phyloP scores from a whole-genome alignment of 2,797 vertebrate species.

The Euphonia xanthogaster region DNA sequence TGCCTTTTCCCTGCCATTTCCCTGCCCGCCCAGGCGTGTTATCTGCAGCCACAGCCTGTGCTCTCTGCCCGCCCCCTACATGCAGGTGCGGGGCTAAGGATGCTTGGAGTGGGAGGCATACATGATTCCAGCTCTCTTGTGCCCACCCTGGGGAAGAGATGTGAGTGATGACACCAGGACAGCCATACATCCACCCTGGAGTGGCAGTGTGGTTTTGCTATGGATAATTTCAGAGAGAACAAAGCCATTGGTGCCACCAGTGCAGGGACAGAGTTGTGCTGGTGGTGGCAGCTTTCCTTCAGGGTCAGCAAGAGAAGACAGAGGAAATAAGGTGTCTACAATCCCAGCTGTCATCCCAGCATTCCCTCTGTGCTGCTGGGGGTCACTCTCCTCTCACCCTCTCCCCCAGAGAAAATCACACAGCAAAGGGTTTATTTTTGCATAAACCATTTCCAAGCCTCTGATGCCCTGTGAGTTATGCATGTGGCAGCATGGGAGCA shows the following conservation, averaged over 20 bases:
- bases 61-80: background rate
- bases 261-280: background rate
- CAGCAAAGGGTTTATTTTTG: background rate
- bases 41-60: background rate
- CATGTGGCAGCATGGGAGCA: background rate
- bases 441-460: background rate
- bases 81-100: fast-evolving
- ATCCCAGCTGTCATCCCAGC: fast-evolving
- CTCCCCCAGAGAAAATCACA: background rate
- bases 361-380: background rate
- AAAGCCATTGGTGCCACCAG: background rate
- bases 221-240: background rate
- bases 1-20: constrained; percentile 62
- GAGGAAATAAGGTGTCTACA: background rate
- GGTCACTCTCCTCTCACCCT: fast-evolving
- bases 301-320: background rate
- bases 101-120: background rate
- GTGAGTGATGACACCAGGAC: background rate
- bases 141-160: background rate
- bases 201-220: background rate
- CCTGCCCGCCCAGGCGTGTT: constrained; percentile 31
- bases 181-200: fast-evolving
- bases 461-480: background rate
- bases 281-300: background rate
- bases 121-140: background rate